Evolutionary conservation across 2,888 invertebrate genomes (phyloP).

Genomic region (Allophyes oxyacanthae): DNA sequence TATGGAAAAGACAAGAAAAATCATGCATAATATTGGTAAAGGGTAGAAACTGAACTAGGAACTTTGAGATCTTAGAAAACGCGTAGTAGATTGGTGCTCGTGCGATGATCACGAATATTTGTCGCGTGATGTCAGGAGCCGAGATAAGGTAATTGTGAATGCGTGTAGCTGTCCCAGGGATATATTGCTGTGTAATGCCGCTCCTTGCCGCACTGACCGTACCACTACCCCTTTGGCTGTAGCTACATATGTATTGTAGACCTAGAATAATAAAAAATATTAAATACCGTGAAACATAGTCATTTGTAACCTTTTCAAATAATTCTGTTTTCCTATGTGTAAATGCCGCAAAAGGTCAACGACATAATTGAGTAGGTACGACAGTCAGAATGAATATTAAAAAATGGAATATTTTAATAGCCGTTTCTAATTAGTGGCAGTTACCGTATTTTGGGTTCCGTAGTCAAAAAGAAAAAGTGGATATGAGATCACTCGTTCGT

Average conservation of each 20-base stretch:
- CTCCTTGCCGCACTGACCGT: conserved; percentile 29
- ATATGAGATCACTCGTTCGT: too few species aligned
- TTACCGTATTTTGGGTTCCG: conserved; percentile 51
- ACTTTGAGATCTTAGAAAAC: conserved; percentile 13
- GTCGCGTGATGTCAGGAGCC: conserved; percentile 83
- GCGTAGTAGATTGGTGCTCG: conserved; percentile 27
- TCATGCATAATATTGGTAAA: conserved; percentile 12
- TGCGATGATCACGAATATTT: conserved; percentile 77
- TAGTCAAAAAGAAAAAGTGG: conserved; percentile 17
- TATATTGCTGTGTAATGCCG: conserved; percentile 72
- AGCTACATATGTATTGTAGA: conserved; percentile 13
- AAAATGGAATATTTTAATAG: conserved; percentile 57
- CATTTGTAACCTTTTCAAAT: too few species aligned
- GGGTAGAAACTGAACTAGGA: conserved; percentile 11
- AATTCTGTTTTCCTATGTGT: conserved; percentile 45
- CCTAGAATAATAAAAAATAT: conserved; percentile 25
- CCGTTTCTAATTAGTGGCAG: conserved; percentile 55
- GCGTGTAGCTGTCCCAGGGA: conserved; percentile 82
- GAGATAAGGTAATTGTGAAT: conserved; percentile 87
- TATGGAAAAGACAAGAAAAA: conserved; percentile 17
- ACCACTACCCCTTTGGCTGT: conserved; percentile 26
- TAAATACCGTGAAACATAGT: conserved; percentile 6
- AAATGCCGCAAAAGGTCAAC: conserved; percentile 52
- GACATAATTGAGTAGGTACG: conserved; percentile 55
- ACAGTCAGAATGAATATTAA: conserved; percentile 47